These are phyloP conservation scores for Sarcophaga subvicina DNA, from an alignment of 2,888 invertebrate species.

Conservation along the genomic window DNA sequence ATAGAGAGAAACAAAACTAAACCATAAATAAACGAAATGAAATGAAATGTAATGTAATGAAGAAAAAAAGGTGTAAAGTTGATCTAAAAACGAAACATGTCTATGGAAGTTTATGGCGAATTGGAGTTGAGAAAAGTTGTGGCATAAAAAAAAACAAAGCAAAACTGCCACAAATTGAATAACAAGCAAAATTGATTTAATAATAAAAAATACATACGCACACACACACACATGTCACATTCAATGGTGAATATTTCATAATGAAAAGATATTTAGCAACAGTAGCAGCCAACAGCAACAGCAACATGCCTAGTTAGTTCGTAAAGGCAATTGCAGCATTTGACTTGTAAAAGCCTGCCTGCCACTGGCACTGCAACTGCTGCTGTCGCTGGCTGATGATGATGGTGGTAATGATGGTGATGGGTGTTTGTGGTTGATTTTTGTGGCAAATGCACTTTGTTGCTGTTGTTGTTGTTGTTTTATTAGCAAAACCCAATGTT, in stretches of 20 bases:
- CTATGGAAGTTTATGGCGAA: constrained; percentile 52
- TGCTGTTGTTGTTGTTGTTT: constrained; percentile 6
- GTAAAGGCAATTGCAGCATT: not conserved
- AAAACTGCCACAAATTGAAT: constrained; percentile 64
- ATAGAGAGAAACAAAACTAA: not conserved
- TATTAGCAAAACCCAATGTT: not conserved
- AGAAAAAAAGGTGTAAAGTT: constrained; percentile 67
- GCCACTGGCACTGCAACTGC: not conserved
- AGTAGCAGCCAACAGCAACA: constrained; percentile 38
- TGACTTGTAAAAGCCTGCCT: not conserved
- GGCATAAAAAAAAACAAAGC: constrained; percentile 12
- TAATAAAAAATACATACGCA: constrained; percentile 56
- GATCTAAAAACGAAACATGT: constrained; percentile 66
- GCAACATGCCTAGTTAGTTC: not conserved
- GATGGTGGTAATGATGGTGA: not conserved
- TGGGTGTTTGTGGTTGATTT: constrained; percentile 5
- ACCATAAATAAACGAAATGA: constrained; percentile 47
- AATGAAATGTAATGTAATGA: not conserved
- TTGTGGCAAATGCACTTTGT: constrained; percentile 11
- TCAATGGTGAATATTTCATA: constrained; percentile 53
- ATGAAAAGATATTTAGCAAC: constrained; percentile 64
- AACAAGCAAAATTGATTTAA: constrained; percentile 70
- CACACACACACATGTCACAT: constrained; percentile 45
- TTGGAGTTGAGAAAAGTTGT: constrained; percentile 13
- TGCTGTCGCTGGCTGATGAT: not conserved